These are phyloP conservation scores for Drosophila monieri DNA, from an alignment of 2,888 invertebrate species.

Conservation along the genomic window DNA sequence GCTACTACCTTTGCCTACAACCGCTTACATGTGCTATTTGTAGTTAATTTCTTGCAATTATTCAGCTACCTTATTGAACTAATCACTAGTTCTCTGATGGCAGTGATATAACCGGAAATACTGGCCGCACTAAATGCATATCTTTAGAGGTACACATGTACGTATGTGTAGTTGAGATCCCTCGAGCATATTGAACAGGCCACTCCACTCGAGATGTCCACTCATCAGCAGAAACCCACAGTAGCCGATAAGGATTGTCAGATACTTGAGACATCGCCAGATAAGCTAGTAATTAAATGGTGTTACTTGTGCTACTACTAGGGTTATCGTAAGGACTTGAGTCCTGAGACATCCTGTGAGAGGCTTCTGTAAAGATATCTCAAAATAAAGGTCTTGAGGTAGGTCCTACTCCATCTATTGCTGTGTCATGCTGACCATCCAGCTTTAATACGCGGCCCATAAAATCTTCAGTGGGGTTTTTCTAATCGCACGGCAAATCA, in stretches of 20 bases:
- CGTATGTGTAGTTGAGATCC: not conserved
- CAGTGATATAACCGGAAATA: slow-evolving; percentile 69
- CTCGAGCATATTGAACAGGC: slow-evolving; percentile 7
- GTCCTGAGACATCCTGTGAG: not conserved
- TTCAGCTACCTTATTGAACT: slow-evolving; percentile 64
- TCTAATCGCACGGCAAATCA: slow-evolving; percentile 17
- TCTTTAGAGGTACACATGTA: not conserved
- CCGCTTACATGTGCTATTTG: slow-evolving; percentile 44
- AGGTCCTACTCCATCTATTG: slow-evolving; percentile 37
- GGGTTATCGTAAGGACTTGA: not conserved
- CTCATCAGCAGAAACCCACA: slow-evolving; percentile 4
- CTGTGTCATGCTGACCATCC: slow-evolving; percentile 13
- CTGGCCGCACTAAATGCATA: slow-evolving; percentile 31
- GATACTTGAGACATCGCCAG: slow-evolving; percentile 16
- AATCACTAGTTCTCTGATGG: slow-evolving; percentile 55
- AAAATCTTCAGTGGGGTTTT: slow-evolving; percentile 19
- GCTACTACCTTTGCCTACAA: slow-evolving; percentile 1
- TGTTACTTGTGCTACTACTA: not conserved
- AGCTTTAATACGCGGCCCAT: slow-evolving; percentile 4
- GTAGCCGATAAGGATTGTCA: slow-evolving; percentile 26
- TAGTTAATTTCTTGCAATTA: slow-evolving; percentile 72
- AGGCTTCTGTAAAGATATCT: slow-evolving; percentile 13
- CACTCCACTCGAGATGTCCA: slow-evolving; percentile 29
- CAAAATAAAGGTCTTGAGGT: too few species aligned
- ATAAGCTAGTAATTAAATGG: slow-evolving; percentile 20